Percentiles rank a stretch among this genome's conserved stretches.
Conservation (phyloP, 1,140 invertebrate genomes). For the Drosophila setifemur region DNA sequence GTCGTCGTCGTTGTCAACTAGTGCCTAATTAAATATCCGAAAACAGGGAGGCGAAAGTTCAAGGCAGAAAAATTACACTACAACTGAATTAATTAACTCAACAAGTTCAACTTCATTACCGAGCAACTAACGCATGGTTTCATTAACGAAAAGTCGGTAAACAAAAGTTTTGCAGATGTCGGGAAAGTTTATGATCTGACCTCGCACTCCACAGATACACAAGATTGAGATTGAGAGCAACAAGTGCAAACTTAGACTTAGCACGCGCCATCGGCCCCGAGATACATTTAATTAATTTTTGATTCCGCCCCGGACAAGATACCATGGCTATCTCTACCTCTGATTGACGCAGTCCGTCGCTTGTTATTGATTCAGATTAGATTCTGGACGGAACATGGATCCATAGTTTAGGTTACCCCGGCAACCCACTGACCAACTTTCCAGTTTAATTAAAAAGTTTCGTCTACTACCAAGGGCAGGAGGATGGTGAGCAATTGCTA, state of each 20-base stretch:
- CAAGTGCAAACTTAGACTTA: conserved; percentile 12
- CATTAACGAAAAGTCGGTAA: conserved; percentile 26
- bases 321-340: conserved; percentile 14
- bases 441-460: conserved; percentile 67
- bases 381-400: conserved; percentile 15
- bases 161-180: conserved; percentile 27
- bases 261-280: conserved; percentile 45
- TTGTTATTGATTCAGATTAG: conserved; percentile 47
- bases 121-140: conserved; percentile 5
- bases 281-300: conserved; percentile 51
- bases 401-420: not conserved
- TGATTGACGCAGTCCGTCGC: conserved; percentile 22
- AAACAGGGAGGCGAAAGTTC: conserved; percentile 8
- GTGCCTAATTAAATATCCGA: conserved; percentile 63
- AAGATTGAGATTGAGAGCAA: conserved; percentile 13
- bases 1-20: conserved; percentile 41
- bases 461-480: not conserved
- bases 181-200: conserved; percentile 38
- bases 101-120: conserved; percentile 64
- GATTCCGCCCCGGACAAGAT: conserved; percentile 8
- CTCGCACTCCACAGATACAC: not conserved
- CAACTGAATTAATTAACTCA: conserved; percentile 66
- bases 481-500: conserved; percentile 21
- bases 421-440: conserved; percentile 26
- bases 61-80: conserved; percentile 46